Evolutionary conservation across 2,797 vertebrate species (phyloP).

Genomic region (Periparus ater): DNA sequence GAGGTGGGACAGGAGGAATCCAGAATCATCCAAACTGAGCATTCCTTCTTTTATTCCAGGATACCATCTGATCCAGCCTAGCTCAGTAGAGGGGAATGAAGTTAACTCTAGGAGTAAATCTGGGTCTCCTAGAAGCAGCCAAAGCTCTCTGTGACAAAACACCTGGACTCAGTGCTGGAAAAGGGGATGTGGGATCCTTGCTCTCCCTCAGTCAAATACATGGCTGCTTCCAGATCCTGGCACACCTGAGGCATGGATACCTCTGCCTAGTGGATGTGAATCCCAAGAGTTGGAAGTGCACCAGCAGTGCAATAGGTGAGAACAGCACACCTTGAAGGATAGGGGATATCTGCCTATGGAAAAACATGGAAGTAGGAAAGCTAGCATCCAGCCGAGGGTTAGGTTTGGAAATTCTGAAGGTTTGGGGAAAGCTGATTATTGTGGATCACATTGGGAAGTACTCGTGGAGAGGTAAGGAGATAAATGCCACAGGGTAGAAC

Average conservation of each 20-base stretch:
- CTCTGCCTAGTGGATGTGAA: neutral
- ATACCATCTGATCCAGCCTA: neutral
- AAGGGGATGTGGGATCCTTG: neutral
- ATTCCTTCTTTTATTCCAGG: neutral
- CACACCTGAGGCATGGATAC: neutral
- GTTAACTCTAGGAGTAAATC: neutral
- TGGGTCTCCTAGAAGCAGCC: neutral
- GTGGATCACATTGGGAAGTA: neutral
- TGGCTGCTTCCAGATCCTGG: neutral
- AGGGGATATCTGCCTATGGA: neutral
- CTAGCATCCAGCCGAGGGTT: neutral
- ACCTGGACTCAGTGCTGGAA: neutral
- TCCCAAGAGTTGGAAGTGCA: neutral
- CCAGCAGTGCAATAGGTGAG: neutral
- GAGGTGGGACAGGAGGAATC: neutral
- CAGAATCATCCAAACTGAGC: neutral
- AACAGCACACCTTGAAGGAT: neutral
- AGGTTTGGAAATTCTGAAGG: neutral
- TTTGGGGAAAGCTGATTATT: neutral
- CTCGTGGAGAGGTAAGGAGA: neutral
- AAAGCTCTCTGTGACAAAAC: neutral
- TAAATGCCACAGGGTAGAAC: neutral
- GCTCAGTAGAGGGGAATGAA: neutral
- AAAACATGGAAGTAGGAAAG: neutral
- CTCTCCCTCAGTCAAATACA: neutral